Evolutionary conservation across 2,888 invertebrate genomes (phyloP).

Genomic region (Ceriagrion tenellum): DNA sequence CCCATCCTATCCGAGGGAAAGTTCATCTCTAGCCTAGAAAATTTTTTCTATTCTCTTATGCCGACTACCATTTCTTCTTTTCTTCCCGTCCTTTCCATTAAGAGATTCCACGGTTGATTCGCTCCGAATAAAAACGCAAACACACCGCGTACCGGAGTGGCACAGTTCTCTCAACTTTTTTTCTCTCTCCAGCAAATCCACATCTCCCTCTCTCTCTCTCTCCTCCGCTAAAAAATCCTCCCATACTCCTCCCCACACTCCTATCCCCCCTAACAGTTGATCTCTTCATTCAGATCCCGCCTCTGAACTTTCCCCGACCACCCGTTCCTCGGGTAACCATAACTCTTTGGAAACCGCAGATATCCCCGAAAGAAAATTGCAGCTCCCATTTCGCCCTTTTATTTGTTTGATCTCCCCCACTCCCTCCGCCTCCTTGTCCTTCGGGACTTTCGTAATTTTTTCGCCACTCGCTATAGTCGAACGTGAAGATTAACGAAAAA

Average conservation of each 20-base stretch:
- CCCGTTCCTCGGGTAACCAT: background rate
- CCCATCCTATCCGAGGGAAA: background rate
- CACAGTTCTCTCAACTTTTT: background rate
- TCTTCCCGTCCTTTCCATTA: background rate
- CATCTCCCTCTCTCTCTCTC: background rate
- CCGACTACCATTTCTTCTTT: background rate
- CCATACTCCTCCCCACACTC: background rate
- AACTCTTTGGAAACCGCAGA: background rate
- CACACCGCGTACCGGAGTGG: background rate
- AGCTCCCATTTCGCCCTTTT: background rate
- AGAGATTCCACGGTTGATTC: background rate
- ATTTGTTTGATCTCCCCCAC: background rate
- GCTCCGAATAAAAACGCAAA: background rate
- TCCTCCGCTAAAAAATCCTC: background rate
- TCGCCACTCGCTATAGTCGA: background rate
- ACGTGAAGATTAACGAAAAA: background rate
- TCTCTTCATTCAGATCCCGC: conserved; percentile 2
- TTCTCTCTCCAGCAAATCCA: too few relatives aligned
- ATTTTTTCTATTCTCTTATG: background rate
- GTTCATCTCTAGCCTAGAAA: background rate
- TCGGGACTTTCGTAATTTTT: background rate
- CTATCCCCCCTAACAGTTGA: background rate
- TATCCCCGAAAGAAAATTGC: background rate
- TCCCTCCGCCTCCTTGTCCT: background rate
- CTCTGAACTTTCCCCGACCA: background rate